Evolutionary conservation across 2,888 invertebrate species (phyloP).

Genomic region (Eupithecia vulgata): DNA sequence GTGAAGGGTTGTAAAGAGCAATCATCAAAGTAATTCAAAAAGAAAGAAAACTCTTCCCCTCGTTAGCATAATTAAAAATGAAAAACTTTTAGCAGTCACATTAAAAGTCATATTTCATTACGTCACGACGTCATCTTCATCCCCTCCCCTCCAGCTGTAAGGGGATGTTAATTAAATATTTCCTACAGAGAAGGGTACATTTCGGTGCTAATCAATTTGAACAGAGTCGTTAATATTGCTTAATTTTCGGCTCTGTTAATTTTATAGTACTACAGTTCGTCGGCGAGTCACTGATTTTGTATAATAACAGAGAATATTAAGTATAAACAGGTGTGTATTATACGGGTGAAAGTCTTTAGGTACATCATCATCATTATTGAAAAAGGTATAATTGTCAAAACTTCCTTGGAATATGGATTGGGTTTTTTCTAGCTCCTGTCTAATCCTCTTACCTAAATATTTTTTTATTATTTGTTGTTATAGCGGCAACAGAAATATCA

Average conservation of each 20-base stretch:
- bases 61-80: constrained; percentile 14
- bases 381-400: neutral
- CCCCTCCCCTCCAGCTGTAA: neutral
- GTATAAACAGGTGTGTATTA: neutral
- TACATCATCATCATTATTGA: neutral
- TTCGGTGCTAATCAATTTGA: constrained; percentile 40
- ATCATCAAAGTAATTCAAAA: neutral
- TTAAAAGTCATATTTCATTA: constrained; percentile 24
- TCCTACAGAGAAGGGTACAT: constrained; percentile 28
- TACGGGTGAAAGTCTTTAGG: neutral
- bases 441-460: no score
- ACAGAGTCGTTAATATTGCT: constrained; percentile 42
- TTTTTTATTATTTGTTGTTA: no score
- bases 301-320: neutral
- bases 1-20: neutral
- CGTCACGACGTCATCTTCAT: constrained; percentile 23
- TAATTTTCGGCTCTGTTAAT: constrained; percentile 30
- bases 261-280: constrained; percentile 13
- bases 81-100: constrained; percentile 15
- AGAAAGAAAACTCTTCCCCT: neutral
- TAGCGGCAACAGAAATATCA: no score
- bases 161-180: constrained; percentile 39
- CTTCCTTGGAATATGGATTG: neutral
- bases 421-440: neutral
- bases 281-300: constrained; percentile 10